Base-by-base conservation (phyloP, 1,140 invertebrate species). In the Drosophila pandora region DNA sequence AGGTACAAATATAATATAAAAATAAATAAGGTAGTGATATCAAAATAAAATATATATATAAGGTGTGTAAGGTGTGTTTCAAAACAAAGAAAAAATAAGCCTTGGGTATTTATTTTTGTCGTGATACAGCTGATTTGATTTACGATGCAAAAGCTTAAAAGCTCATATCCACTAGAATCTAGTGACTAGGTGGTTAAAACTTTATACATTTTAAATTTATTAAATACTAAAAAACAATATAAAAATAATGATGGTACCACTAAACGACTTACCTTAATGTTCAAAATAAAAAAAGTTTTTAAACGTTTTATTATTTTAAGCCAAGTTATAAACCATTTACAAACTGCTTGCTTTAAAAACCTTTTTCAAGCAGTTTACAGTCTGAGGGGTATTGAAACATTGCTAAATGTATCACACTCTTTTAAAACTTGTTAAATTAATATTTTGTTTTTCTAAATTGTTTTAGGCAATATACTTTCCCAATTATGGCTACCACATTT, bases 401-500 rank as follows among this genome's bases (percentile, higher is more conserved):
- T 32, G 25, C 2, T 43, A 10, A 9, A 0, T 21, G 28, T 25
- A 58, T 28, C 21, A 6, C 9, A 28, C 9, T 21, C 7, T 25
- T 4, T 5, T 21, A 7, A 2, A 3, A 28, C 25, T 28, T 7
- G 0, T 28, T 6, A 0, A 28, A 7, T 28, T 1, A 17, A 37
- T 37, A 25, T 3, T 10, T 17, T 30, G 9, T n/a, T 39, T 5
- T 25, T 12, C 30, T 5, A 23, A 12, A 28, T 9, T 30, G 21
- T 10, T 23, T 12, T 9, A 70, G 65, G 22, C n/a, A 5, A 69
- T 12, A 25, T 43, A 21, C 17, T 43, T 13, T 13, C 12, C 21
- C 12, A 6, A 55, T n/a, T 4, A 85, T 85, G 82, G 63, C 47
- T 37, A 62, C 21, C 21, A 85, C 84, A 47, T 91, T 91, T 57